Evolutionary conservation across 2,888 invertebrate genomes (phyloP).

Genomic region (Trilocha varians): DNA sequence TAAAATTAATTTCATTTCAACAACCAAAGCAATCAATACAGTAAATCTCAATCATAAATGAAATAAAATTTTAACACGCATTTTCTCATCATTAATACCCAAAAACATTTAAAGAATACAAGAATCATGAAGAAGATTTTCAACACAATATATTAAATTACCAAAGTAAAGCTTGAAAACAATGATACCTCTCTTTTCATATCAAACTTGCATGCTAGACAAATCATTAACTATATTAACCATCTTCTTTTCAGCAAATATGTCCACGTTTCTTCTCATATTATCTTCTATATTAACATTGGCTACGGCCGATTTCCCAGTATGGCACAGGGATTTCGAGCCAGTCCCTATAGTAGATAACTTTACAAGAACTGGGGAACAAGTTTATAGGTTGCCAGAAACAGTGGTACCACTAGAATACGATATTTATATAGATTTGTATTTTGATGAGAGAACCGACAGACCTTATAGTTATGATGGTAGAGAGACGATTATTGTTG

Average conservation of each 20-base stretch:
- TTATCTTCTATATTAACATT: constrained; percentile 27
- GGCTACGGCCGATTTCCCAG: constrained; percentile 34
- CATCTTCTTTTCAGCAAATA: constrained; percentile 10
- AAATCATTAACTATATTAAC: neutral
- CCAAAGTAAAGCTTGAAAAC: too few species aligned
- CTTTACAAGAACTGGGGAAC: constrained; percentile 25
- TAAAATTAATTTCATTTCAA: too few species aligned
- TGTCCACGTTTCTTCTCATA: constrained; percentile 29
- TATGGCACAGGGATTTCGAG: constrained; percentile 40
- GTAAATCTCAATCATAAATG: too few species aligned
- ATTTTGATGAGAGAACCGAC: constrained; percentile 43
- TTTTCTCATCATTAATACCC: too few species aligned
- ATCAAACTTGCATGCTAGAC: too few species aligned
- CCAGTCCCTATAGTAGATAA: constrained; percentile 18
- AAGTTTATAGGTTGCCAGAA: constrained; percentile 43
- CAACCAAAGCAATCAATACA: too few species aligned
- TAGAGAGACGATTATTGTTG: constrained; percentile 36
- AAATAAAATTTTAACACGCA: too few species aligned
- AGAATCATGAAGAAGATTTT: too few species aligned
- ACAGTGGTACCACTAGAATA: constrained; percentile 53
- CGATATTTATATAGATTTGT: constrained; percentile 52
- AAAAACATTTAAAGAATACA: too few species aligned
- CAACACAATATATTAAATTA: too few species aligned
- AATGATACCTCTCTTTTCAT: too few species aligned
- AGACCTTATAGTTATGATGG: constrained; percentile 55